Percentiles rank a stretch among this genome's conserved stretches.
Conservation (phyloP, 2,888 invertebrate genomes). For the Gortyna flavago region DNA sequence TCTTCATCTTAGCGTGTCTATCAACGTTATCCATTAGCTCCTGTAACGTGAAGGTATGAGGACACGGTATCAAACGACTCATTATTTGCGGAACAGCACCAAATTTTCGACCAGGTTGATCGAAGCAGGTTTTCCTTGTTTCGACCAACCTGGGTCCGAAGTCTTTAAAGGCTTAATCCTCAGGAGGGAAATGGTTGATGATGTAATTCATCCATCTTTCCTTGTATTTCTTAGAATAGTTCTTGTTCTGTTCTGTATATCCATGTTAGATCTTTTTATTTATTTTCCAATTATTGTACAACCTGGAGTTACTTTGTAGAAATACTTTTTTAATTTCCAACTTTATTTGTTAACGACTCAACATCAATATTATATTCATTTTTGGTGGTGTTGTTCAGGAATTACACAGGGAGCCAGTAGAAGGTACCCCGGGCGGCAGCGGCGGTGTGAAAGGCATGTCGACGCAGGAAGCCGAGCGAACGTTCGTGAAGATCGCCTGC, state of each 20-base stretch:
- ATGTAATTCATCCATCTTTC: background rate
- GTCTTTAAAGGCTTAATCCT: background rate
- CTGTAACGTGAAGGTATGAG: background rate
- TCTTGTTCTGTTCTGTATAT: background rate
- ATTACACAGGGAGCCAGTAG: conserved; percentile 91
- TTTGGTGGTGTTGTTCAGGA: conserved; percentile 72
- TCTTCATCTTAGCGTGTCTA: background rate
- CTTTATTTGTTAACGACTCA: no score
- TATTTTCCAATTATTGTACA: no score
- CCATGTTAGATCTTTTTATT: background rate
- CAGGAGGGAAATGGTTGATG: background rate
- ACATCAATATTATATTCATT: background rate
- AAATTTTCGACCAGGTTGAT: background rate
- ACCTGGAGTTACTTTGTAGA: no score
- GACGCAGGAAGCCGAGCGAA: conserved; percentile 96
- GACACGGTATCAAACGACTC: background rate
- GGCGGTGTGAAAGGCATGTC: conserved; percentile 95
- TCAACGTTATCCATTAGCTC: background rate
- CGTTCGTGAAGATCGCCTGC: conserved; percentile 97
- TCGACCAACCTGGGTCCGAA: background rate
- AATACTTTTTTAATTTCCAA: no score
- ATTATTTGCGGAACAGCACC: background rate
- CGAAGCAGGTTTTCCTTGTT: background rate
- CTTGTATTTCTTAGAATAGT: background rate
- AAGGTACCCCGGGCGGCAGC: conserved; percentile 92